Evolutionary conservation across 2,797 vertebrate species (phyloP).

Genomic region (Poeciliopsis infans): DNA sequence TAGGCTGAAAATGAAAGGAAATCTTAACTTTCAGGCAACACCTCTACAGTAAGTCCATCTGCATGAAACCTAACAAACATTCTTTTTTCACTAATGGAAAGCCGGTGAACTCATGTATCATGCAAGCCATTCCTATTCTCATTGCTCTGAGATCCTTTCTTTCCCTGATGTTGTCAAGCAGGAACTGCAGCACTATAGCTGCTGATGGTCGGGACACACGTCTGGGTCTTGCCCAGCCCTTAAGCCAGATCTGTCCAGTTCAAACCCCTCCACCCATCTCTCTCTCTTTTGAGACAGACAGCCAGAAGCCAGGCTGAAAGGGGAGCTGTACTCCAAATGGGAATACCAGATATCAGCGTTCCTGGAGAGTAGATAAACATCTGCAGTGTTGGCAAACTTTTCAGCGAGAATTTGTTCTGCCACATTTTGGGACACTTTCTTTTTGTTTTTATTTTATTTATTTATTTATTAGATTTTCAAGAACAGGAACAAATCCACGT

Average conservation of each 20-base stretch:
- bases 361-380: background rate
- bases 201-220: constrained; percentile 44
- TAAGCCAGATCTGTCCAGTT: constrained; percentile 35
- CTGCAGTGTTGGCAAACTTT: background rate
- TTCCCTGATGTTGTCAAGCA: constrained; percentile 18
- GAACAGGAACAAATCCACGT: background rate
- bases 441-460: background rate
- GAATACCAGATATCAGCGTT: constrained; percentile 39
- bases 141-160: constrained; percentile 23
- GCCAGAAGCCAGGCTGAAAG: constrained; percentile 6
- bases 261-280: constrained; percentile 29
- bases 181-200: constrained; percentile 39
- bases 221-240: constrained; percentile 25
- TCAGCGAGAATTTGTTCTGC: background rate
- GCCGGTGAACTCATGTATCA: constrained; percentile 20
- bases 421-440: background rate
- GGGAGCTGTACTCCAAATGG: constrained; percentile 10
- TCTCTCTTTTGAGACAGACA: constrained; percentile 23
- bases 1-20: background rate
- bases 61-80: background rate
- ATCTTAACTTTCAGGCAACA: background rate
- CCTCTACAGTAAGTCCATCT: background rate
- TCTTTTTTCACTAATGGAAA: constrained; percentile 4
- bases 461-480: background rate
- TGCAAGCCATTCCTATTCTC: constrained; percentile 20